Evolutionary conservation across 2,797 vertebrate genomes (phyloP).

Genomic region (Paguma larvata): DNA sequence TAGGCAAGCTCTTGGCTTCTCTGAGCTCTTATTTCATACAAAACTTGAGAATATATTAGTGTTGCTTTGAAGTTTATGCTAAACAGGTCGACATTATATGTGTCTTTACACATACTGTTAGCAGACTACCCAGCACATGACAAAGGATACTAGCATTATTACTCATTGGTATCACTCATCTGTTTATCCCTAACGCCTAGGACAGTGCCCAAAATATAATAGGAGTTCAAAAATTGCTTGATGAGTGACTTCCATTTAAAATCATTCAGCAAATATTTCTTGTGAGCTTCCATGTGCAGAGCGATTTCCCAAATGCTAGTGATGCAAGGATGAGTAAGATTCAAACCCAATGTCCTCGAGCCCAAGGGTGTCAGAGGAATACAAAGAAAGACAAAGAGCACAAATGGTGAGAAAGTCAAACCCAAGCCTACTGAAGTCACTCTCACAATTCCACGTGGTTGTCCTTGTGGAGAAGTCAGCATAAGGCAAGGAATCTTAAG

Average conservation of each 20-base stretch:
- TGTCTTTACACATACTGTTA: neutral
- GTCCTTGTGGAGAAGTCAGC: neutral
- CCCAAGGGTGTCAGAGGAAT: neutral
- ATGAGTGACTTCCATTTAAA: neutral
- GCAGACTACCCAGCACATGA: neutral
- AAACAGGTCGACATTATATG: neutral
- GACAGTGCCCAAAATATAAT: neutral
- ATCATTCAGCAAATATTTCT: neutral
- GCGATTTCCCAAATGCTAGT: neutral
- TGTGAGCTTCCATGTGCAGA: neutral
- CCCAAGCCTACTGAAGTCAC: neutral
- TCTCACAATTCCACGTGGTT: neutral
- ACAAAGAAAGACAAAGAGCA: neutral
- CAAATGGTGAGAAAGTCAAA: neutral
- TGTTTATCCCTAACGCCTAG: neutral
- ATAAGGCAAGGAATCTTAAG: neutral
- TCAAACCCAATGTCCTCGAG: neutral
- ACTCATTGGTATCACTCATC: neutral
- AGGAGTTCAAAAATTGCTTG: neutral
- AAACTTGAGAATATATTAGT: neutral
- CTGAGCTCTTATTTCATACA: neutral
- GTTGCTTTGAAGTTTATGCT: neutral
- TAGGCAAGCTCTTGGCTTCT: neutral
- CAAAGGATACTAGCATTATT: neutral
- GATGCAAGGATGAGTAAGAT: neutral